phyloP scores from a whole-genome alignment of 2,797 vertebrate genomes.

The Enteromius trimaculatus region DNA sequence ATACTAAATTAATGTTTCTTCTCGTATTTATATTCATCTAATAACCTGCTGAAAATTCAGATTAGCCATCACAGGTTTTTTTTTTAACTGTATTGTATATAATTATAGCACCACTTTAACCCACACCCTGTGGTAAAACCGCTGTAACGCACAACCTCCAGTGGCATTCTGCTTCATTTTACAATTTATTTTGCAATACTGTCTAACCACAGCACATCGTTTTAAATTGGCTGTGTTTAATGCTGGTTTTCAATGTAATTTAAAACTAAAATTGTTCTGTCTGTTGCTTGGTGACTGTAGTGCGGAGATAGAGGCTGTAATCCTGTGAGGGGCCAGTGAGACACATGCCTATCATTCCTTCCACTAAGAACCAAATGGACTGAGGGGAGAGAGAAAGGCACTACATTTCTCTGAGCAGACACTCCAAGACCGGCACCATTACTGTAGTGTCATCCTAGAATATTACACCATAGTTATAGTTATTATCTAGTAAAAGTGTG shows the following conservation, averaged over 20 bases:
- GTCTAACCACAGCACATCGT: not conserved
- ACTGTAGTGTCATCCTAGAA: not conserved
- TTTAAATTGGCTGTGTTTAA: not conserved
- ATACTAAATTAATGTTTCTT: not conserved
- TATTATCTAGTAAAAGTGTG: not conserved
- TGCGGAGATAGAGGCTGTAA: conserved; percentile 15
- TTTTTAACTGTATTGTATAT: not conserved
- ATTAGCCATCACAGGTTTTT: not conserved
- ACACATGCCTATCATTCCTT: conserved; percentile 45
- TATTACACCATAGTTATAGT: not conserved
- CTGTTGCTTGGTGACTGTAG: conserved; percentile 32
- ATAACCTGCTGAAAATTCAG: not conserved
- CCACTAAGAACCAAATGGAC: not conserved
- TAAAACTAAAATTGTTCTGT: conserved; percentile 15
- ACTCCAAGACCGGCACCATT: not conserved
- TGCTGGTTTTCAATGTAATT: conserved; percentile 19
- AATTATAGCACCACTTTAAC: not conserved
- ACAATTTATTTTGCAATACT: not conserved
- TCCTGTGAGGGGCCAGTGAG: conserved; percentile 26
- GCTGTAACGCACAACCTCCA: not conserved
- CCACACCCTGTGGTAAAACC: not conserved
- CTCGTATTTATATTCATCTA: not conserved
- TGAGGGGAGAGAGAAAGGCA: not conserved
- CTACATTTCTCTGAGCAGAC: not conserved
- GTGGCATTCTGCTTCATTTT: not conserved